These are phyloP conservation scores for Trachops cirrhosus DNA, from an alignment of 2,797 vertebrate genomes.

Conservation along the genomic window DNA sequence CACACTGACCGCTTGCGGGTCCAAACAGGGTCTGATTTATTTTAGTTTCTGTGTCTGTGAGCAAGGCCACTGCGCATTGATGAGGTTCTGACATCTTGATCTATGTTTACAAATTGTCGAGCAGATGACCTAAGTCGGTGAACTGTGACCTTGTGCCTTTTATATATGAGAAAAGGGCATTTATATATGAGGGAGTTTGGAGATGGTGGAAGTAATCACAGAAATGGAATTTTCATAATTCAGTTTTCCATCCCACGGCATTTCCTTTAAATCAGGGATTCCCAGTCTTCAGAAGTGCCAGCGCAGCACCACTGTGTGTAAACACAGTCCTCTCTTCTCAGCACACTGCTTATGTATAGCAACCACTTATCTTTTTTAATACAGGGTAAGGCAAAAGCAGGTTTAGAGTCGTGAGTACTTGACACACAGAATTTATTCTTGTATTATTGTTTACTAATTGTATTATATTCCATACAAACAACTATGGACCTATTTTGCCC, in stretches of 20 bases:
- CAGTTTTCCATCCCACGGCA: neutral
- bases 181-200: neutral
- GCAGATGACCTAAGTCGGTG: neutral
- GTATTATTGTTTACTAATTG: neutral
- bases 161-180: neutral
- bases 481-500: neutral
- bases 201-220: neutral
- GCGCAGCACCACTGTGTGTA: neutral
- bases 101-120: slow-evolving; percentile 33
- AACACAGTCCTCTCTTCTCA: neutral
- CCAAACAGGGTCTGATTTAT: slow-evolving; percentile 25
- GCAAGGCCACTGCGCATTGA: slow-evolving; percentile 23
- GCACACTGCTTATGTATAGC: neutral
- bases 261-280: neutral
- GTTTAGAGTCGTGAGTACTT: neutral
- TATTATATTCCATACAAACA: neutral
- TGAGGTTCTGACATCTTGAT: slow-evolving; percentile 14
- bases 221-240: neutral
- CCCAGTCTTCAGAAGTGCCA: neutral
- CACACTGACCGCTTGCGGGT: neutral
- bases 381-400: neutral
- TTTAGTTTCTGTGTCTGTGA: slow-evolving; percentile 35
- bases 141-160: neutral
- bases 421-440: neutral
- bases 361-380: neutral